Conservation (phyloP, 2,797 vertebrate genomes). For the Phataginus tricuspis region DNA sequence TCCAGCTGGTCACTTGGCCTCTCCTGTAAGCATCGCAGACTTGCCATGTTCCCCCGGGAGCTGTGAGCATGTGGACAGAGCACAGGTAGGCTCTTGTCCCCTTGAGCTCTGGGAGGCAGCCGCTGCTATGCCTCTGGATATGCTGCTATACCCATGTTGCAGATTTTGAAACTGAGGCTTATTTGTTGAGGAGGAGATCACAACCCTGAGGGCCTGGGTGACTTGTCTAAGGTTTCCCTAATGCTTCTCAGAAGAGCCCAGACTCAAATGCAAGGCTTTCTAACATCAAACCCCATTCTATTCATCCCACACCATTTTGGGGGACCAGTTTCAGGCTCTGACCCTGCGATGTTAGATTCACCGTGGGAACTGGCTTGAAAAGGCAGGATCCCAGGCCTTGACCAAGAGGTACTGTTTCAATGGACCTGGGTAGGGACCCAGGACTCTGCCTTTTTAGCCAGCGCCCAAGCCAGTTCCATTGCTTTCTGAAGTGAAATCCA, state of each 20-base stretch:
- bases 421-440: fast-evolving
- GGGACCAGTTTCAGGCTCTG: neutral
- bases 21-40: no score
- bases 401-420: fast-evolving
- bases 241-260: neutral
- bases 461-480: fast-evolving
- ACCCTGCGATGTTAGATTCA: neutral
- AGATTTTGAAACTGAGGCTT: neutral
- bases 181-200: neutral
- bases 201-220: neutral
- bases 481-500: neutral
- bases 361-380: neutral
- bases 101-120: neutral
- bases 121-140: neutral
- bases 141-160: neutral
- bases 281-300: neutral
- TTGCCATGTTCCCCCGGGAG: fast-evolving
- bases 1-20: neutral
- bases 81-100: neutral
- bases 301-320: neutral
- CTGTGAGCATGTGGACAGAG: neutral
- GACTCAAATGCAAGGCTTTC: neutral
- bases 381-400: neutral
- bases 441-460: neutral
- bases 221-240: neutral